Conservation (phyloP, 2,888 invertebrate species). For the Drosophila algonquin region DNA sequence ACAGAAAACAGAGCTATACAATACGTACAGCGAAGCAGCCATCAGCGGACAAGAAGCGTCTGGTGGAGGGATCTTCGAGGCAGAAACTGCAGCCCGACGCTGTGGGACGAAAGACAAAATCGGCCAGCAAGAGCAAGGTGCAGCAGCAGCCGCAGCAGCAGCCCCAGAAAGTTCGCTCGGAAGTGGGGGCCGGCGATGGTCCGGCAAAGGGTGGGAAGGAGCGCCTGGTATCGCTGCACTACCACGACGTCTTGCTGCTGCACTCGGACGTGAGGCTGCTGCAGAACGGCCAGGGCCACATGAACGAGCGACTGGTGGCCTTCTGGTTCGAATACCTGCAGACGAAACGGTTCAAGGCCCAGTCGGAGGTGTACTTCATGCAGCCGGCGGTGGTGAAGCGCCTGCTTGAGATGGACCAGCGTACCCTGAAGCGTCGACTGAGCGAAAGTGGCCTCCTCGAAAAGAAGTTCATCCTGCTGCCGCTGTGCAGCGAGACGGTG, state of each 20-base stretch:
- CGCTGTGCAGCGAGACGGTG: slow-evolving; percentile 18
- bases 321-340: slow-evolving; percentile 57
- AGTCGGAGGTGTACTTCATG: slow-evolving; percentile 43
- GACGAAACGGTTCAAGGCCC: slow-evolving; percentile 29
- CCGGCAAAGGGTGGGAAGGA: background rate
- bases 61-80: background rate
- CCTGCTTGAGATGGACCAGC: slow-evolving; percentile 14
- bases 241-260: slow-evolving; percentile 38
- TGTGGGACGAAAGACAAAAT: background rate
- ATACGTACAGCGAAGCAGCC: too few species aligned
- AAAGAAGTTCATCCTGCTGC: slow-evolving; percentile 50
- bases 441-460: slow-evolving; percentile 17
- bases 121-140: background rate
- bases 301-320: slow-evolving; percentile 52
- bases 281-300: slow-evolving; percentile 19
- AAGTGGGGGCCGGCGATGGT: background rate
- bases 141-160: background rate
- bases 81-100: background rate
- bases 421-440: slow-evolving; percentile 12
- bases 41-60: background rate
- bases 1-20: too few species aligned
- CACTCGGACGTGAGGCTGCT: slow-evolving; percentile 51
- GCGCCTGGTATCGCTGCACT: slow-evolving; percentile 31
- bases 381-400: slow-evolving; percentile 26
- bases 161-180: background rate